A percentile compares a stretch with the other conserved stretches of the same genome.
Evolutionary conservation across 2,888 invertebrate genomes (phyloP).

Genomic region (Venusia cambrica): DNA sequence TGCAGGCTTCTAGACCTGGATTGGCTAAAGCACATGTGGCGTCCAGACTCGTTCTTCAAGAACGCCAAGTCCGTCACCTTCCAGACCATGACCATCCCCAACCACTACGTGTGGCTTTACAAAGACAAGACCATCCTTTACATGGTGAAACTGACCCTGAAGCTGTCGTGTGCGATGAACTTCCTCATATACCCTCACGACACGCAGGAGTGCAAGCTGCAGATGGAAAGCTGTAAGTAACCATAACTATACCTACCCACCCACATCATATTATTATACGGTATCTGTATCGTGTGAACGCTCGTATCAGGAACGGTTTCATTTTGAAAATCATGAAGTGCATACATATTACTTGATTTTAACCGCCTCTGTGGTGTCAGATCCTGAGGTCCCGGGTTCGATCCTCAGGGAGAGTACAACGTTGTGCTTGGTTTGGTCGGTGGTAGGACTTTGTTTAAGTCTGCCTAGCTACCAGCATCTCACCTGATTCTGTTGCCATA

Average conservation of each 20-base stretch:
- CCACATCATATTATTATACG: too few relatives aligned
- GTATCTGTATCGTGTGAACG: too few relatives aligned
- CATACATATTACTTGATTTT: too few relatives aligned
- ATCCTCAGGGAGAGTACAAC: too few relatives aligned
- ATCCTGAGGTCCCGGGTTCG: too few relatives aligned
- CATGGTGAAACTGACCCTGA: conserved; percentile 91
- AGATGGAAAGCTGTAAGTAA: conserved; percentile 96
- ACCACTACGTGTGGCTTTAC: conserved; percentile 96
- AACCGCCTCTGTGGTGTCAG: too few relatives aligned
- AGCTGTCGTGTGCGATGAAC: conserved; percentile 96
- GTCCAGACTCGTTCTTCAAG: conserved; percentile 96
- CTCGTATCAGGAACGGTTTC: too few relatives aligned
- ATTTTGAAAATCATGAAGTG: too few relatives aligned
- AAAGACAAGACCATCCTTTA: conserved; percentile 82
- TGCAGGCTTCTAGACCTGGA: conserved; percentile 90
- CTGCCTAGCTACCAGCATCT: too few relatives aligned
- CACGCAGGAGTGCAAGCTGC: conserved; percentile 95
- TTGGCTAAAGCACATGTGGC: conserved; percentile 96
- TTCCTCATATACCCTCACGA: conserved; percentile 97
- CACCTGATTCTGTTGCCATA: too few relatives aligned
- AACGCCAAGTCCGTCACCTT: conserved; percentile 96
- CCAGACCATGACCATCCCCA: conserved; percentile 97
- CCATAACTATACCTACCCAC: not conserved
- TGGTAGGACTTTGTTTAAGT: too few relatives aligned
- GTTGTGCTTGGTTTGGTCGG: too few relatives aligned